These are phyloP conservation scores for Orius insidiosus DNA, from an alignment of 1,140 invertebrate species.

Conservation along the genomic window DNA sequence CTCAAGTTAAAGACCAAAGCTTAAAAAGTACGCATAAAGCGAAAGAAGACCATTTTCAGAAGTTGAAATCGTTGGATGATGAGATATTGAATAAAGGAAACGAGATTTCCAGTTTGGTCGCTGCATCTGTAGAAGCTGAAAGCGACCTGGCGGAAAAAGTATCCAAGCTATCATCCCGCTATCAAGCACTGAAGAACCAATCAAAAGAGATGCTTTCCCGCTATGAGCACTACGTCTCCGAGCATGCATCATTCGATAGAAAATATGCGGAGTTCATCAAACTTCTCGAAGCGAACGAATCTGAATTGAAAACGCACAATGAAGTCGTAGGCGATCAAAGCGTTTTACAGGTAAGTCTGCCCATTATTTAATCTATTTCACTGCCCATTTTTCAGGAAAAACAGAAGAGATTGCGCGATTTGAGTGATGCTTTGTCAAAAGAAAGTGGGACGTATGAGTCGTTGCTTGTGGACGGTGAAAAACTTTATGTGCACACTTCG, in stretches of 20 bases:
- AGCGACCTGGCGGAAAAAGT: conserved; percentile 55
- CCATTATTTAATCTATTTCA: no score
- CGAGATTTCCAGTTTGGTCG: conserved; percentile 53
- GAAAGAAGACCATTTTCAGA: conserved; percentile 63
- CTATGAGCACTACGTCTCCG: conserved; percentile 68
- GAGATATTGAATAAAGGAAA: conserved; percentile 52
- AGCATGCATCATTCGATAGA: conserved; percentile 67
- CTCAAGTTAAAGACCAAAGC: conserved; percentile 72
- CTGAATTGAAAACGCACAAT: conserved; percentile 56
- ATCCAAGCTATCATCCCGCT: conserved; percentile 62
- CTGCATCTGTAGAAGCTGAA: conserved; percentile 55
- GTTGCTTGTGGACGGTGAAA: conserved; percentile 75
- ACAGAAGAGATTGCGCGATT: conserved; percentile 62
- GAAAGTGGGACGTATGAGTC: conserved; percentile 70
- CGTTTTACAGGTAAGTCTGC: conserved; percentile 42
- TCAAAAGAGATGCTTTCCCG: conserved; percentile 59
- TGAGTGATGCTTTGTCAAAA: conserved; percentile 61
- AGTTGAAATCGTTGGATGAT: conserved; percentile 52
- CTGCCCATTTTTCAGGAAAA: conserved; percentile 44
- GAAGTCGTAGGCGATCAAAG: conserved; percentile 75
- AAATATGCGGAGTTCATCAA: conserved; percentile 56
- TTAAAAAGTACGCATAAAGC: conserved; percentile 68
- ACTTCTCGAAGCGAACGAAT: conserved; percentile 51
- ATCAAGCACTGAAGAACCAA: conserved; percentile 67
- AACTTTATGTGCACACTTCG: conserved; percentile 79